These are phyloP conservation scores for Sebastiscus albofasciatus DNA, from an alignment of 2,797 vertebrate genomes.

Conservation along the genomic window DNA sequence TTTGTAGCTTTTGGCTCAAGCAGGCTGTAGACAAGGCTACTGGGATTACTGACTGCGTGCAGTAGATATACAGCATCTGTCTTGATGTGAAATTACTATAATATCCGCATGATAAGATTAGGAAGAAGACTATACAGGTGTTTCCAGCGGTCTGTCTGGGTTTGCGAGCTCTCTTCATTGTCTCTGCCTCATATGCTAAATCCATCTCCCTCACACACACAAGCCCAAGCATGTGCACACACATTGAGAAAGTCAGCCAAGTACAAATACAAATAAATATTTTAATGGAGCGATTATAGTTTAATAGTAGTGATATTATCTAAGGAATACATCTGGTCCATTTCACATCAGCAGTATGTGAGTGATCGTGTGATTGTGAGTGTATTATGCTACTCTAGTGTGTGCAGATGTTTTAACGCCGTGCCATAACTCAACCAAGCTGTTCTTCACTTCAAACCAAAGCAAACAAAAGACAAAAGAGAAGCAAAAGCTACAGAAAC, in stretches of 20 bases:
- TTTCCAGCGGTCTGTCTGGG: neutral
- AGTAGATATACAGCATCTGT: neutral
- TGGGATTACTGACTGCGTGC: neutral
- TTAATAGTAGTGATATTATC: neutral
- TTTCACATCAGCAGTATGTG: neutral
- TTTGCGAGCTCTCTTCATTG: neutral
- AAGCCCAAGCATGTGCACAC: neutral
- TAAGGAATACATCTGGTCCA: neutral
- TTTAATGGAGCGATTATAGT: neutral
- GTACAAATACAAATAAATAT: neutral
- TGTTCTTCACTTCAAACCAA: neutral
- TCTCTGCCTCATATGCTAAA: slow-evolving; percentile 9
- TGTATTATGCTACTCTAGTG: neutral
- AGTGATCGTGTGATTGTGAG: too few relatives aligned
- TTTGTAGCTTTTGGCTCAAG: neutral
- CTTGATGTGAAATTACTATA: neutral
- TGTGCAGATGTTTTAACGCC: neutral
- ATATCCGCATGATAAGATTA: neutral
- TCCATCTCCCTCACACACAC: slow-evolving; percentile 4
- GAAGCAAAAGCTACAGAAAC: neutral
- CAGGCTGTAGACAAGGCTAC: neutral
- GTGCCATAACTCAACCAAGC: neutral
- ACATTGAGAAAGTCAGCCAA: neutral
- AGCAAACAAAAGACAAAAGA: neutral
- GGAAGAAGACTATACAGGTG: neutral